A percentile compares a stretch with the other conserved stretches of the same genome.
phyloP scores from a whole-genome alignment of 2,113 vertebrate species.

The Catharus fuscescens region DNA sequence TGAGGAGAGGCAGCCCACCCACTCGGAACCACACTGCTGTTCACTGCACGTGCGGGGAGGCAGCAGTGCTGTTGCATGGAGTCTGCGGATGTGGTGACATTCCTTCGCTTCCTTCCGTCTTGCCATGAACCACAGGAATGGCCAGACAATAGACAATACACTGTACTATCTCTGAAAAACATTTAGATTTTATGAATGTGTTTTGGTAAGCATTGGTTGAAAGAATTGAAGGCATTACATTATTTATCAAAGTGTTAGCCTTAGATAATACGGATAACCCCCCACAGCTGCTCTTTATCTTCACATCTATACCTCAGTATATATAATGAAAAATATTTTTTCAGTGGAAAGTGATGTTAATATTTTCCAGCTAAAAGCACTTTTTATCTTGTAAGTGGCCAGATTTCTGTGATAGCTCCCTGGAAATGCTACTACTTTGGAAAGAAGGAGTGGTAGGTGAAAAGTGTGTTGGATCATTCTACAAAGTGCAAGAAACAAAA shows the following conservation, averaged over 20 bases:
- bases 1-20: neutral
- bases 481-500: neutral
- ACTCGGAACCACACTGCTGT: fast-evolving
- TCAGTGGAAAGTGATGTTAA: neutral
- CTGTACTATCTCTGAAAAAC: neutral
- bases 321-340: constrained; percentile 3
- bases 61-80: neutral
- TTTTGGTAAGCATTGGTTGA: neutral
- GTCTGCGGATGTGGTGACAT: neutral
- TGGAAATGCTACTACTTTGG: neutral
- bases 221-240: constrained; percentile 20
- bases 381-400: neutral
- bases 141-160: constrained; percentile 4
- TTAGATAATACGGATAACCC: neutral
- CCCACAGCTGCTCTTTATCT: neutral
- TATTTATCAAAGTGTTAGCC: neutral
- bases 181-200: neutral
- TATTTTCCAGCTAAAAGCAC: constrained; percentile 24
- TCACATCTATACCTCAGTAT: neutral
- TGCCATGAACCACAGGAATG: neutral
- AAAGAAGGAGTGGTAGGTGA: constrained; percentile 6
- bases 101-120: neutral
- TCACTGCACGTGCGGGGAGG: fast-evolving
- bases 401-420: neutral
- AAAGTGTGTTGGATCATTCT: neutral